These are phyloP conservation scores for Coreoperca whiteheadi DNA, from an alignment of 2,113 vertebrate species.

Conservation along the genomic window DNA sequence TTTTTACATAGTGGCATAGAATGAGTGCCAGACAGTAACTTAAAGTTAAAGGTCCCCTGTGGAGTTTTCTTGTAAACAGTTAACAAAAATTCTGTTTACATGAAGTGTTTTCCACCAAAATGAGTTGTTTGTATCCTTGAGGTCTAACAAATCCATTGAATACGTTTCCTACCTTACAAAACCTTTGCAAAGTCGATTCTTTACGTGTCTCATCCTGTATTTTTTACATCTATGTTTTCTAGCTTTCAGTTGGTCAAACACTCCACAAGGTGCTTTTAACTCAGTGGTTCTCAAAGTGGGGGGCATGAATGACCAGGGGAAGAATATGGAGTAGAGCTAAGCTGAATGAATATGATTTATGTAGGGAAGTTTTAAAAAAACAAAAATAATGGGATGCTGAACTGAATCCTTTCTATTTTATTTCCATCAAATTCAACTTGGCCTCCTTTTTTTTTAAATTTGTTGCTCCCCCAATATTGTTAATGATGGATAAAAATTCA, in stretches of 20 bases:
- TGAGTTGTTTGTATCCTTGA: neutral
- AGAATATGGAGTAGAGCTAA: too few relatives aligned
- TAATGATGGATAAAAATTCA: too few relatives aligned
- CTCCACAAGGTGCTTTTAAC: neutral
- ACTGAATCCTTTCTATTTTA: too few relatives aligned
- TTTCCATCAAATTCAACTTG: too few relatives aligned
- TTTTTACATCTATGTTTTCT: neutral
- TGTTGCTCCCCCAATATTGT: too few relatives aligned
- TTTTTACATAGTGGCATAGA: neutral
- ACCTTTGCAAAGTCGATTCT: neutral
- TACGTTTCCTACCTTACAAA: neutral
- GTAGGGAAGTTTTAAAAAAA: too few relatives aligned
- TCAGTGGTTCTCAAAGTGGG: too few relatives aligned
- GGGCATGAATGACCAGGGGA: too few relatives aligned
- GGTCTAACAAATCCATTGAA: neutral
- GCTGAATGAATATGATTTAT: too few relatives aligned
- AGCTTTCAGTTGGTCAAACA: neutral
- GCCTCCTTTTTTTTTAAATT: too few relatives aligned
- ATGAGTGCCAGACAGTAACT: neutral
- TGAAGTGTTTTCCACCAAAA: neutral
- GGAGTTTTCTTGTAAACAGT: neutral
- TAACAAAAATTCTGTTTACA: neutral
- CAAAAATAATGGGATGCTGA: too few relatives aligned
- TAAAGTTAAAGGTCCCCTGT: too few relatives aligned
- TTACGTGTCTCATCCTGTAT: neutral